Evolutionary conservation across 2,113 vertebrate species (phyloP).

Genomic region (Sceloporus undulatus): DNA sequence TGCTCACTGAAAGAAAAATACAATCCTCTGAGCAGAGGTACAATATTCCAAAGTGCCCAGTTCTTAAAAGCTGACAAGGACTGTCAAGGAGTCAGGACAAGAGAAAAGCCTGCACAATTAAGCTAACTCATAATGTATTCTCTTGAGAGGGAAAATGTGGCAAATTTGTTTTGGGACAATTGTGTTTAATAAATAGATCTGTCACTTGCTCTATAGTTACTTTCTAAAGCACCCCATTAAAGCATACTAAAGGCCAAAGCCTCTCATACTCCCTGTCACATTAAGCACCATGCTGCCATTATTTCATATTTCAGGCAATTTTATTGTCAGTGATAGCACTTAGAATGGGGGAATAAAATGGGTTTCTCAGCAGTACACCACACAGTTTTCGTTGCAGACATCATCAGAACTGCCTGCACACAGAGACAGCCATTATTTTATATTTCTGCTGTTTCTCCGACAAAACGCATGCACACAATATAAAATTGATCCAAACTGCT

Average conservation of each 20-base stretch:
- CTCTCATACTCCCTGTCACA: conserved; percentile 51
- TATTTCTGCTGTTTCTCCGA: conserved; percentile 24
- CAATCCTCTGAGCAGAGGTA: conserved; percentile 47
- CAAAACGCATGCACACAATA: neutral
- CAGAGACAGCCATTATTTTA: conserved; percentile 37
- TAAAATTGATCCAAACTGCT: conserved; percentile 1
- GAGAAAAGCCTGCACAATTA: conserved; percentile 67
- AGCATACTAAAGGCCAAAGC: conserved; percentile 65
- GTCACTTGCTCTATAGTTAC: conserved; percentile 41
- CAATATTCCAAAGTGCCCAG: conserved; percentile 45
- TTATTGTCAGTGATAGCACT: conserved; percentile 63
- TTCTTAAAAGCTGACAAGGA: conserved; percentile 63
- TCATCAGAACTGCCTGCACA: conserved; percentile 26
- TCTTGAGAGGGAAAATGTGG: conserved; percentile 40
- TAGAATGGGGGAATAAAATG: conserved; percentile 58
- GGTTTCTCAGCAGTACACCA: conserved; percentile 45
- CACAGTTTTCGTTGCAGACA: conserved; percentile 30
- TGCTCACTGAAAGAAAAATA: conserved; percentile 29
- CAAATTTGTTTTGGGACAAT: conserved; percentile 69
- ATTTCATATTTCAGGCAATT: conserved; percentile 70
- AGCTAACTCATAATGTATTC: conserved; percentile 58
- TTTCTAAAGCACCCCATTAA: conserved; percentile 63
- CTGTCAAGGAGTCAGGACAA: conserved; percentile 66
- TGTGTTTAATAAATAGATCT: conserved; percentile 70
- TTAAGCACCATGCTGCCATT: conserved; percentile 60